These are phyloP conservation scores for Saccopteryx leptura DNA, from an alignment of 2,113 vertebrate species.

Conservation along the genomic window DNA sequence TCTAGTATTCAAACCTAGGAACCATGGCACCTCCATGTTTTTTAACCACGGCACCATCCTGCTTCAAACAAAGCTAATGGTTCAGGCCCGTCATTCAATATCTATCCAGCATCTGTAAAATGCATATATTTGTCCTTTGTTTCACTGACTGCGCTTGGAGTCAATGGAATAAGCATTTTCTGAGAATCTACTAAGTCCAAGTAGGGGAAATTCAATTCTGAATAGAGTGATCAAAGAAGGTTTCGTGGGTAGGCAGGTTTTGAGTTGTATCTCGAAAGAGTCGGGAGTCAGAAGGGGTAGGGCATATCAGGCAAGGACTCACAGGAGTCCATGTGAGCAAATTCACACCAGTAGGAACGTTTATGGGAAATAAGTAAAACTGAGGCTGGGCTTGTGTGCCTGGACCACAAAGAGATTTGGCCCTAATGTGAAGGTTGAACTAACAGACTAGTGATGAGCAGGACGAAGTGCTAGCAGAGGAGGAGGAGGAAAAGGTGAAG, in stretches of 20 bases:
- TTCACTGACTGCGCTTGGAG: conserved; percentile 10
- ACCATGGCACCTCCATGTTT: background rate
- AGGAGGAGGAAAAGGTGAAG: background rate
- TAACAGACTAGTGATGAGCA: background rate
- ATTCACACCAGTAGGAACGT: background rate
- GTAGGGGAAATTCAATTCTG: background rate
- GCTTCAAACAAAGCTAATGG: conserved; percentile 34
- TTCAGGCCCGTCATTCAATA: background rate
- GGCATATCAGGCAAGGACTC: background rate
- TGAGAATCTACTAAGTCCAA: conserved; percentile 9
- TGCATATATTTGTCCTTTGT: conserved; percentile 20
- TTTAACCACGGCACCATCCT: background rate
- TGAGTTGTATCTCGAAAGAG: conserved; percentile 51
- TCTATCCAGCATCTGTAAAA: conserved; percentile 29
- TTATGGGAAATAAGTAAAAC: background rate
- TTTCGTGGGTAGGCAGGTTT: conserved; percentile 4
- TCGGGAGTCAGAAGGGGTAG: background rate
- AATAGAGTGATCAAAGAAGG: background rate
- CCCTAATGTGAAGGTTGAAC: background rate
- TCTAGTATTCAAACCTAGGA: conserved; percentile 19
- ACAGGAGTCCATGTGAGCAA: background rate
- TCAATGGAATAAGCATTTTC: background rate
- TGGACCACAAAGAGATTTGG: background rate
- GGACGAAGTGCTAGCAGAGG: background rate
- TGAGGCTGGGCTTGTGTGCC: background rate